Percentiles rank a stretch among this genome's conserved stretches.
Evolutionary conservation across 1,140 invertebrate genomes (phyloP).

Genomic region (Ips typographus): DNA sequence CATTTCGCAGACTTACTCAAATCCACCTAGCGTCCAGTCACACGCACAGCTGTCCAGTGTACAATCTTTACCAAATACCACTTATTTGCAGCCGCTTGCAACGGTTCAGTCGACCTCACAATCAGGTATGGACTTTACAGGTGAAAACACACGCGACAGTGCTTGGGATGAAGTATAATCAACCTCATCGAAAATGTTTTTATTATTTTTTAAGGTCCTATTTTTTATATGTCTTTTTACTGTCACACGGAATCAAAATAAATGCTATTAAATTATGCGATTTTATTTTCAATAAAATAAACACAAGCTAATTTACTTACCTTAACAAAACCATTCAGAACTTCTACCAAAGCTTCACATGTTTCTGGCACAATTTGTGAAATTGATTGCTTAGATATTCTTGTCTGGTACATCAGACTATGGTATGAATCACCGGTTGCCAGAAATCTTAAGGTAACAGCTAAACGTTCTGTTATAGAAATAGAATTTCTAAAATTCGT

Average conservation of each 20-base stretch:
- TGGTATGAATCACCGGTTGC: constrained; percentile 8
- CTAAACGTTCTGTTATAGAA: constrained; percentile 34
- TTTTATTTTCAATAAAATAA: background rate
- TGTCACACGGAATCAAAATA: background rate
- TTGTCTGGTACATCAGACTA: constrained; percentile 1
- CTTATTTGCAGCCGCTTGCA: no score
- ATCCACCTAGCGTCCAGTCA: no score
- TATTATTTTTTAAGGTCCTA: constrained; percentile 1
- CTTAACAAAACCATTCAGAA: background rate
- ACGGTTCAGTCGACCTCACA: no score
- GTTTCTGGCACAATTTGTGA: background rate
- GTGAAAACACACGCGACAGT: no score
- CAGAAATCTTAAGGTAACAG: constrained; percentile 2
- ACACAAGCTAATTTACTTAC: background rate
- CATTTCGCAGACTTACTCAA: no score
- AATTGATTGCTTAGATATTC: constrained; percentile 10
- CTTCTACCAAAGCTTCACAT: background rate
- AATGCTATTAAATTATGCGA: no score
- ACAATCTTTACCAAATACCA: no score
- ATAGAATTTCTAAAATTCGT: background rate
- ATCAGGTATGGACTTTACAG: no score
- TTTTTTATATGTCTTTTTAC: background rate
- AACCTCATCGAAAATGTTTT: background rate
- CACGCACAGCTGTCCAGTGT: no score
- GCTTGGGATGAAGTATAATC: background rate